Base-by-base conservation (phyloP, 1,140 invertebrate species). In the Steinernema khuongi region DNA sequence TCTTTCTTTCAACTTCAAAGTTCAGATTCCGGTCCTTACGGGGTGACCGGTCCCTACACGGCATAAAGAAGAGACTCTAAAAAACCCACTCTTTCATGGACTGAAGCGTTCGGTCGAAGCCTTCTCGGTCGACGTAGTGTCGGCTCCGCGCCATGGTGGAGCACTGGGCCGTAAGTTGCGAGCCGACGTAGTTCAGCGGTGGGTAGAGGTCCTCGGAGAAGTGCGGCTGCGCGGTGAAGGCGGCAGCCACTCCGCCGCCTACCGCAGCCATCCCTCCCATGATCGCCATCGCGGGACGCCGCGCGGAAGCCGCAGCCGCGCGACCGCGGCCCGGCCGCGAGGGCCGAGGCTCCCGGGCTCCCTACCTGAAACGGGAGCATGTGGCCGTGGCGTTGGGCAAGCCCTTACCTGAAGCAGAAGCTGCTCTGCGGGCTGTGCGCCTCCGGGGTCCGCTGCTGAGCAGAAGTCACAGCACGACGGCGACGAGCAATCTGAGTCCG, bases 251-350 rank as follows among this genome's bases (percentile, higher is more conserved):
- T 60, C 50, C 50, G 7, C 50, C 50, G 50, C 50, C 50, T 7
- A 60, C 26, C 14, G 50, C 50, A 7, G 50, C 50, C 14, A 60
- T 22, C 2, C 50, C 50, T 7, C 50, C 26, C 50, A 60, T 7
- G 14, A 22, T 60, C 11, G 50, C 26, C 11, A 26, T 22, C 50
- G 50, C 50, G 50, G 50, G 50, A 60, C 14, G 50, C 50, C 50
- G 50, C 50, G 50, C n/a, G n/a, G n/a, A n/a, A n/a, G 50, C 26
- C 50, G 50, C 14, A 60, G 50, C 50, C 50, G 50, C 7, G 50
- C 50, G 50, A 60, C 50, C 50, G 50, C 50, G 50, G 50, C 50
- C 19, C 50, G 50, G 50, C 50, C 50, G 50, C 50, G 11, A n/a
- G 50, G 50, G 50, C 50, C 50, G 36, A 41, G n/a, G 36, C n/a